A percentile compares a stretch with the other conserved stretches of the same genome.
Evolutionary conservation across 2,888 invertebrate species (phyloP).

Genomic region (Schizotus pectinicornis): DNA sequence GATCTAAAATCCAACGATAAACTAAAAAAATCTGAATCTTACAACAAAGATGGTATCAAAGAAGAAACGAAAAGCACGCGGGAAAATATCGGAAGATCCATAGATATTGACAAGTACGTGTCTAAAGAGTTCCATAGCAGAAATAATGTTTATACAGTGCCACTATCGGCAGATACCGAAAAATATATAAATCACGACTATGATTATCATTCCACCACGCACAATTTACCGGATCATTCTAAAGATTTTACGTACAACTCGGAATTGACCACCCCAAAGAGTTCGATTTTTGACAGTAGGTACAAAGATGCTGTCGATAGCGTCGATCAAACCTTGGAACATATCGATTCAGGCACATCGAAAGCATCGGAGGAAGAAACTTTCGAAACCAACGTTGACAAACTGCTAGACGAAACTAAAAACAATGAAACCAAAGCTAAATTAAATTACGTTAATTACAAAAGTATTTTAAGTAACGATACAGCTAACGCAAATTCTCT

Average conservation of each 20-base stretch:
- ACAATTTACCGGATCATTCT: conserved; percentile 10
- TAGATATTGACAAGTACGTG: conserved; percentile 58
- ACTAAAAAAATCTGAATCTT: conserved; percentile 14
- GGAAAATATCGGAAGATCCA: conserved; percentile 47
- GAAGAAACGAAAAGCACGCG: conserved; percentile 14
- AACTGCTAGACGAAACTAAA: conserved; percentile 39
- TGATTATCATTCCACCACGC: conserved; percentile 24
- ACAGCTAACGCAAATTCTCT: conserved; percentile 45
- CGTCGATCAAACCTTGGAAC: conserved; percentile 61
- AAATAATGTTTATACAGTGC: conserved; percentile 62
- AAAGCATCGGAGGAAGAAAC: conserved; percentile 19
- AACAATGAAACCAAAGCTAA: conserved; percentile 40
- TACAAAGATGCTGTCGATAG: conserved; percentile 62
- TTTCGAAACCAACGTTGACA: conserved; percentile 36
- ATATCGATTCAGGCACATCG: conserved; percentile 34
- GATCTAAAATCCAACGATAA: not conserved
- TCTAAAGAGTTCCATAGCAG: conserved; percentile 62
- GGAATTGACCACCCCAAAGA: conserved; percentile 62
- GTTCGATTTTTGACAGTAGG: conserved; percentile 63
- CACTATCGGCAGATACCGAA: conserved; percentile 58
- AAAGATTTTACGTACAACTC: conserved; percentile 26
- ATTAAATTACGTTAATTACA: conserved; percentile 46
- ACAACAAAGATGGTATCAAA: conserved; percentile 13
- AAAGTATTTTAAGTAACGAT: conserved; percentile 45
- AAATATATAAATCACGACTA: conserved; percentile 45